Evolutionary conservation across 2,888 invertebrate genomes (phyloP).

Genomic region (Heliconius ethilla): DNA sequence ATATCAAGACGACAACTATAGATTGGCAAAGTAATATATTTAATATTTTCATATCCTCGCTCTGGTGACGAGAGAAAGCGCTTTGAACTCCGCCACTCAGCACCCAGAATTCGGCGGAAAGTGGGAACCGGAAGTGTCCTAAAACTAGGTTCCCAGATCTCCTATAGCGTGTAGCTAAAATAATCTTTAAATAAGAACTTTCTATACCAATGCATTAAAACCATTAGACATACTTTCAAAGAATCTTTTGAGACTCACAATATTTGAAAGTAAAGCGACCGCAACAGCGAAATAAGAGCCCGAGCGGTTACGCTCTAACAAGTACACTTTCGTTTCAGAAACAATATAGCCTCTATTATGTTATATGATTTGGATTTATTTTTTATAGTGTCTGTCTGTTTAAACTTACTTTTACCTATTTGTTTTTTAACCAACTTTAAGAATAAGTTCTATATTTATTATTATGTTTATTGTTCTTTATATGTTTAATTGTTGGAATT

Average conservation of each 20-base stretch:
- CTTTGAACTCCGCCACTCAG: no score
- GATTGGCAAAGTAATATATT: not conserved
- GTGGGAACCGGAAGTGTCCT: no score
- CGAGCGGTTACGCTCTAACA: conserved; percentile 27
- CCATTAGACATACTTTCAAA: conserved; percentile 29
- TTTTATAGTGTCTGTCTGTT: not conserved
- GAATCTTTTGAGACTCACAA: conserved; percentile 17
- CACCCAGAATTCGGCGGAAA: no score
- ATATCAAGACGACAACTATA: no score
- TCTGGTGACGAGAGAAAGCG: no score
- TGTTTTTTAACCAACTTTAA: not conserved
- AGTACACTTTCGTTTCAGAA: conserved; percentile 32
- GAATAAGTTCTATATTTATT: no score
- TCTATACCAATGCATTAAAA: not conserved
- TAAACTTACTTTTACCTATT: no score
- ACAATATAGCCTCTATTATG: conserved; percentile 8
- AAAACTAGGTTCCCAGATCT: no score
- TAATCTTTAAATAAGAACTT: not conserved
- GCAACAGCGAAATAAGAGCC: conserved; percentile 23
- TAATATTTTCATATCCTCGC: no score
- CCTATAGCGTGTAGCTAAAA: not conserved
- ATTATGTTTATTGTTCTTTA: no score
- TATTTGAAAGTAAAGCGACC: conserved; percentile 33
- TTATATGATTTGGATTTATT: conserved; percentile 3
- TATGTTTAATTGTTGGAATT: no score